A percentile compares a stretch with the other conserved stretches of the same genome.
These are phyloP conservation scores for Suillia variegata DNA, from an alignment of 2,888 invertebrate genomes.

Conservation along the genomic window DNA sequence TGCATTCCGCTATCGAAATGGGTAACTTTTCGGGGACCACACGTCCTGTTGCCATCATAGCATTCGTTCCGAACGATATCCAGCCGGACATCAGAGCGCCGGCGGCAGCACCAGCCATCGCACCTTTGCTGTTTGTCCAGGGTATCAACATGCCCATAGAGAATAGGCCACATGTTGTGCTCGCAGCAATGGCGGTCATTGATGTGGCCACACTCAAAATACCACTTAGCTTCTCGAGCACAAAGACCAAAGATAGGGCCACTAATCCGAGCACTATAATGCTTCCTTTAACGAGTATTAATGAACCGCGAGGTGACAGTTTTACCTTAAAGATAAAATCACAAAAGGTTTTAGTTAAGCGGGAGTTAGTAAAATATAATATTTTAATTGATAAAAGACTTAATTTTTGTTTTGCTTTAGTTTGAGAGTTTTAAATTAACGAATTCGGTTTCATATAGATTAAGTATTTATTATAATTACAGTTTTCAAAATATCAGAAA, in stretches of 20 bases:
- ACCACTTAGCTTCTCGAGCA: conserved; percentile 78
- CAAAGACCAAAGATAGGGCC: conserved; percentile 70
- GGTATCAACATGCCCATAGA: conserved; percentile 82
- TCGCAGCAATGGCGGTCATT: conserved; percentile 81
- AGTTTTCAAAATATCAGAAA: too few relatives aligned
- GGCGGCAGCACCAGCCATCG: conserved; percentile 66
- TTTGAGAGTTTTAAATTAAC: too few relatives aligned
- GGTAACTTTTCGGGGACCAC: conserved; percentile 66
- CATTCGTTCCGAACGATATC: conserved; percentile 72
- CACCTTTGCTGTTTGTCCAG: conserved; percentile 76
- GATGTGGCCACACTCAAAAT: conserved; percentile 77
- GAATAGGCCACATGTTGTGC: conserved; percentile 82
- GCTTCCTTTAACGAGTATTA: conserved; percentile 69
- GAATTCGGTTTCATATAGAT: too few relatives aligned
- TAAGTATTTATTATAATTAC: too few relatives aligned
- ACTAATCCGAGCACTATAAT: conserved; percentile 69
- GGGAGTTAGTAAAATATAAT: too few relatives aligned
- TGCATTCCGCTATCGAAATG: conserved; percentile 62
- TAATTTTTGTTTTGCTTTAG: too few relatives aligned
- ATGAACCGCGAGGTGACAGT: conserved; percentile 67
- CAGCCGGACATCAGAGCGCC: conserved; percentile 69
- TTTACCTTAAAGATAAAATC: too few relatives aligned
- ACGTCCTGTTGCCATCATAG: conserved; percentile 67
- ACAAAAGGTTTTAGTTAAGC: too few relatives aligned
- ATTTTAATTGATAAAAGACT: too few relatives aligned